Percentiles rank a stretch among this genome's conserved stretches.
Conservation (phyloP, 2,888 invertebrate genomes). For the Calliphora vomitoria region DNA sequence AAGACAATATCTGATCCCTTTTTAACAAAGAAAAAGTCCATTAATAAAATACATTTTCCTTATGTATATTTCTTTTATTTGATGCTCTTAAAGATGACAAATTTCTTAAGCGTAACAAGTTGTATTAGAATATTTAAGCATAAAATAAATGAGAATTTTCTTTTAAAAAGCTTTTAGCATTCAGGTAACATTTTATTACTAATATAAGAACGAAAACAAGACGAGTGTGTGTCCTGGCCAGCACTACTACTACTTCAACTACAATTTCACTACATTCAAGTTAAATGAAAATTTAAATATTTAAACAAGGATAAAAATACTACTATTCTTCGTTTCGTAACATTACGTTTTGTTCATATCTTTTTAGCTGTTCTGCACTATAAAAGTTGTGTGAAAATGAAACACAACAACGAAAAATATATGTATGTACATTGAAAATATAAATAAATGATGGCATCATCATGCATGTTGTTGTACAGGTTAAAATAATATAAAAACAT, state of each 20-base stretch:
- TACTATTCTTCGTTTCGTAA: neutral
- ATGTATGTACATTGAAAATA: constrained; percentile 46
- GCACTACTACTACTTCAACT: neutral
- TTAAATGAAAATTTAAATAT: constrained; percentile 71
- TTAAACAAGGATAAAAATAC: constrained; percentile 65
- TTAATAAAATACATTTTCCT: too few species aligned
- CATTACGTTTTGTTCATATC: neutral
- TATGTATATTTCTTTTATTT: neutral
- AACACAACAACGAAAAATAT: constrained; percentile 53
- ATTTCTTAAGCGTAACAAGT: neutral
- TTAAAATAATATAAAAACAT: constrained; percentile 48
- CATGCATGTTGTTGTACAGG: constrained; percentile 45
- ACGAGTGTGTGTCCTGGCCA: neutral
- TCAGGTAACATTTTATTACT: constrained; percentile 27
- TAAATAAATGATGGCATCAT: constrained; percentile 66
- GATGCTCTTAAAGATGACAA: neutral
- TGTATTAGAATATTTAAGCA: constrained; percentile 4
- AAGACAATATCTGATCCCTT: too few species aligned
- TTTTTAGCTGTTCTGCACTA: constrained; percentile 18
- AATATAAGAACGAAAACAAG: neutral
- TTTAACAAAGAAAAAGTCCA: too few species aligned
- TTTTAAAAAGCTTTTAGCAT: constrained; percentile 31
- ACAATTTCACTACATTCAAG: constrained; percentile 2
- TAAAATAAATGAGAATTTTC: neutral
- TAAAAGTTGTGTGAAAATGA: constrained; percentile 54